Percentiles rank a stretch among this genome's conserved stretches.
Evolutionary conservation across 2,113 vertebrate species (phyloP).

Genomic region (Petrocephalus microphthalmus): DNA sequence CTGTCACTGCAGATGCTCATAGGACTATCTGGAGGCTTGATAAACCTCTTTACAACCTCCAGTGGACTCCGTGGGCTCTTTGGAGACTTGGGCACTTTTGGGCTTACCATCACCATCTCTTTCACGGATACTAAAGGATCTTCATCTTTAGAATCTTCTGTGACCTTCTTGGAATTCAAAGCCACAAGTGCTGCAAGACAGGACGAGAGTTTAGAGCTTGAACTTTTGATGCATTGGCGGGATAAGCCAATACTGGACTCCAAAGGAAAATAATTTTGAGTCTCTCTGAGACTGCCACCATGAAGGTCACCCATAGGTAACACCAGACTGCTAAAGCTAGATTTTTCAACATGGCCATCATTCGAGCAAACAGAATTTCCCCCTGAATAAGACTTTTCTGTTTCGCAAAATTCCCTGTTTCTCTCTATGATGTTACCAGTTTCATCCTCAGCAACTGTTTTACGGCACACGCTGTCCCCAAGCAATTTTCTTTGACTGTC

Average conservation of each 20-base stretch:
- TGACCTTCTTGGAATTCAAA: constrained; percentile 79
- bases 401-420: constrained; percentile 38
- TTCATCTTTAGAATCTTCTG: constrained; percentile 62
- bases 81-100: constrained; percentile 83
- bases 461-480: constrained; percentile 65
- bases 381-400: constrained; percentile 40
- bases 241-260: constrained; percentile 45
- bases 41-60: constrained; percentile 71
- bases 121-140: constrained; percentile 58
- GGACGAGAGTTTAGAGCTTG: constrained; percentile 79
- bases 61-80: constrained; percentile 85
- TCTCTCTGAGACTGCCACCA: constrained; percentile 50
- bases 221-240: constrained; percentile 68
- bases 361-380: constrained; percentile 42
- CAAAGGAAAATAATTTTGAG: constrained; percentile 46
- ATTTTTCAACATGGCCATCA: constrained; percentile 54
- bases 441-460: constrained; percentile 66
- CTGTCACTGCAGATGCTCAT: constrained; percentile 85
- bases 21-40: constrained; percentile 83
- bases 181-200: constrained; percentile 85
- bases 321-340: constrained; percentile 50
- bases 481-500: constrained; percentile 63
- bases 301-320: constrained; percentile 50
- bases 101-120: constrained; percentile 69
- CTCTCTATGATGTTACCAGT: constrained; percentile 38